Evolutionary conservation across 1,140 invertebrate genomes (phyloP).

Genomic region (Chrysomallon squamiferum): DNA sequence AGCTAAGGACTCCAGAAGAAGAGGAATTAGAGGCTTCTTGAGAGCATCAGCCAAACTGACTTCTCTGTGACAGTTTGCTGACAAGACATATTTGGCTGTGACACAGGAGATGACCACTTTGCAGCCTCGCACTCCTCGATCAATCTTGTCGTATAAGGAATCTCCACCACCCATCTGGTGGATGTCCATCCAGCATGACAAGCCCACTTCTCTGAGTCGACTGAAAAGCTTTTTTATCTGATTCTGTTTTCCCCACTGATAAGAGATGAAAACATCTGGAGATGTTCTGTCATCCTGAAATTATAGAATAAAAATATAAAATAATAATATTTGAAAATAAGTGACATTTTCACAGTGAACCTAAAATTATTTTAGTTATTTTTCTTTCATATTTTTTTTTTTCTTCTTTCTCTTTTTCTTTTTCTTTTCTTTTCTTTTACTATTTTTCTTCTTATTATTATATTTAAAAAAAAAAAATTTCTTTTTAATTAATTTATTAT

Average conservation of each 20-base stretch:
- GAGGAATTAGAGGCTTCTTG: slow-evolving; percentile 56
- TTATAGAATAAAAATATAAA: background rate
- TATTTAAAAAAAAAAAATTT: too few species aligned
- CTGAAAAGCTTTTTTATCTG: slow-evolving; percentile 49
- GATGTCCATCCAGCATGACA: slow-evolving; percentile 60
- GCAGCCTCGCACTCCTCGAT: slow-evolving; percentile 53
- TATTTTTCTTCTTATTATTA: too few species aligned
- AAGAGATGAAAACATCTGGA: slow-evolving; percentile 55
- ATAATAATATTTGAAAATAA: background rate
- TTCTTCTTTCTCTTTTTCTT: background rate
- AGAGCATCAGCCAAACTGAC: slow-evolving; percentile 56
- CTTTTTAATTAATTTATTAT: too few species aligned
- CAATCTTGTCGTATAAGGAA: slow-evolving; percentile 60
- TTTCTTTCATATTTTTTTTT: too few species aligned
- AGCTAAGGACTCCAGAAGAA: slow-evolving; percentile 50
- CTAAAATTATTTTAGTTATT: background rate
- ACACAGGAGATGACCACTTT: slow-evolving; percentile 54
- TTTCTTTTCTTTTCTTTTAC: too few species aligned
- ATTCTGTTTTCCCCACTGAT: slow-evolving; percentile 59
- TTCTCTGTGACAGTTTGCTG: slow-evolving; percentile 56
- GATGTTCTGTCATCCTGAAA: background rate
- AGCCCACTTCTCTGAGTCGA: slow-evolving; percentile 42
- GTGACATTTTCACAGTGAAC: slow-evolving; percentile 3
- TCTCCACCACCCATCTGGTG: slow-evolving; percentile 62
- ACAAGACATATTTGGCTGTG: slow-evolving; percentile 57